phyloP scores from a whole-genome alignment of 2,797 vertebrate genomes.

The Hydrophis major region DNA sequence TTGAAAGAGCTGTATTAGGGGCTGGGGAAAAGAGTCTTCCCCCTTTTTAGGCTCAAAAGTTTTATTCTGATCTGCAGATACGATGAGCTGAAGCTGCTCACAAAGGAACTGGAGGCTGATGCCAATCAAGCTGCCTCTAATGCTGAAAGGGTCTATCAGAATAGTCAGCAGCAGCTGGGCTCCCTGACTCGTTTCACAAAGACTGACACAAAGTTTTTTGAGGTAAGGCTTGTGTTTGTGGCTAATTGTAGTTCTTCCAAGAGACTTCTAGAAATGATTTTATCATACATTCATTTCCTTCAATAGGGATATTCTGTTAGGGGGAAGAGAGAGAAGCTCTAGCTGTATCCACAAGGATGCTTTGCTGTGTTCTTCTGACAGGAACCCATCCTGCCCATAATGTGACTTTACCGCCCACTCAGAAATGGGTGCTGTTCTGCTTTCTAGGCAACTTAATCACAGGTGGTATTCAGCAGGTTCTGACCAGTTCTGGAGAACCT shows the following conservation, averaged over 20 bases:
- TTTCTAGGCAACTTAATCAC: neutral
- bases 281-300: neutral
- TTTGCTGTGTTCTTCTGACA: neutral
- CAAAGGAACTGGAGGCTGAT: constrained; percentile 60
- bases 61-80: constrained; percentile 52
- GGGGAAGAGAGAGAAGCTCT: neutral
- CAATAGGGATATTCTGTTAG: neutral
- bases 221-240: constrained; percentile 60
- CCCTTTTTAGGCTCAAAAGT: neutral
- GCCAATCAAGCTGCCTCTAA: constrained; percentile 40
- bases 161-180: constrained; percentile 59
- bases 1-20: constrained; percentile 8
- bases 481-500: too few relatives aligned
- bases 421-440: neutral
- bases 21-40: neutral
- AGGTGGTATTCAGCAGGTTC: too few relatives aligned
- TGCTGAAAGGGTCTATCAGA: constrained; percentile 65
- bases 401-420: neutral
- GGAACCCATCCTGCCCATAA: neutral
- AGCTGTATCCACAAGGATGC: neutral
- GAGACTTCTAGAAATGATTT: neutral
- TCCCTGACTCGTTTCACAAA: constrained; percentile 54
- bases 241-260: neutral
- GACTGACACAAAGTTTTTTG: constrained; percentile 30
- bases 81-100: constrained; percentile 54